Percentiles rank a stretch among this genome's conserved stretches.
Evolutionary conservation across 1,140 invertebrate genomes (phyloP).

Genomic region (Apis dorsata): DNA sequence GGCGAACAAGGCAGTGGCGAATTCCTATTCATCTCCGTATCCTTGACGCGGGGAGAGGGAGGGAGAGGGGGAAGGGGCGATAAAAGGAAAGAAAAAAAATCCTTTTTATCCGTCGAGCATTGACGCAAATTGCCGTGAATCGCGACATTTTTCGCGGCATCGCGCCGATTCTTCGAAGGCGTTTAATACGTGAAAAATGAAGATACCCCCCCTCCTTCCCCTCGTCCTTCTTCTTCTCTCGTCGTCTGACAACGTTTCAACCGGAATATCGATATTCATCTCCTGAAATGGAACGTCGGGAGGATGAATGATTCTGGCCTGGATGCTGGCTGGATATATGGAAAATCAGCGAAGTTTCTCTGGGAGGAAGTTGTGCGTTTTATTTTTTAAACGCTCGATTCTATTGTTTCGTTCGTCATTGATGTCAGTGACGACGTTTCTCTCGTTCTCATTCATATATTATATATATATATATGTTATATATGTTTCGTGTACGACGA

Average conservation of each 20-base stretch:
- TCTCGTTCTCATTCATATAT: no score
- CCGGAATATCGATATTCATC: not conserved
- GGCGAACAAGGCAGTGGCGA: no score
- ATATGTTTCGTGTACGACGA: no score
- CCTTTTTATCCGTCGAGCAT: not conserved
- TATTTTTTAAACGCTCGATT: not conserved
- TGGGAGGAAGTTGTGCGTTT: not conserved
- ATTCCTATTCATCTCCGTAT: no score
- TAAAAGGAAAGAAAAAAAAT: not conserved
- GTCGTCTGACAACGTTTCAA: no score
- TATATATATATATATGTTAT: no score
- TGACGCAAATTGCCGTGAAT: not conserved
- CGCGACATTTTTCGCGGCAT: not conserved
- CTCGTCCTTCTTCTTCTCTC: not conserved
- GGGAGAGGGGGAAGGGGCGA: no score
- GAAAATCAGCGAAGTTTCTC: not conserved
- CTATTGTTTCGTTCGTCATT: not conserved
- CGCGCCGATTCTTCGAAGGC: not conserved
- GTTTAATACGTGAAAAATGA: slow-evolving; percentile 12
- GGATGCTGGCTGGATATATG: not conserved
- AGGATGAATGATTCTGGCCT: not conserved
- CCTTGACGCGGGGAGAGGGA: no score
- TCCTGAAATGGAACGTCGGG: not conserved
- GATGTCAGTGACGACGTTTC: no score
- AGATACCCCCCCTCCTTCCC: not conserved